Base-by-base conservation (phyloP, 2,113 vertebrate species). In the Mormoops blainvillei region DNA sequence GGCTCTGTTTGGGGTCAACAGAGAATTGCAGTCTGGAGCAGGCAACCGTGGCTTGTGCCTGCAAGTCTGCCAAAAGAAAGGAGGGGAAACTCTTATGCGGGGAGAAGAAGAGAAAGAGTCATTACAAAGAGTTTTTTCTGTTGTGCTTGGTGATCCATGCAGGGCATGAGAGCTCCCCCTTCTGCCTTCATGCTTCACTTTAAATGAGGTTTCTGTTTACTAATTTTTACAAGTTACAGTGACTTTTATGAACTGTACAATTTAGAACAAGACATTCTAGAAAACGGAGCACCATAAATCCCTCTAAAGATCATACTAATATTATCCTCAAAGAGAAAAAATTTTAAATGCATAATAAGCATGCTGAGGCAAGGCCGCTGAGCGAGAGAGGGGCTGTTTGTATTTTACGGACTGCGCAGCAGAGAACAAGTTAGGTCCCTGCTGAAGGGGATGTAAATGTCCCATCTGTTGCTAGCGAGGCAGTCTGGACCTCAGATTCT, bases 401-500 rank as follows among this genome's bases (percentile, higher is more conserved):
- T 38, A 88, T 84, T 97, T 93, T 45, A 13, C 56, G 88, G 92
- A 92, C 91, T 48, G 26, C 61, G 86, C 67, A 4, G 33, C 41
- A 54, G 41, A 82, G 76, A 91, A 95, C 70, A 93, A 80, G 73
- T 88, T 45, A 86, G 78, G 87, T 65, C 89, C 85, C 48, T 73
- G 13, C 4, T n/a, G 65, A 88, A 78, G 94, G 88, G 91, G 87
- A 86, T 93, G 48, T 88, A 88, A 70, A 70, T 68, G 71, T 94
- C 22, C 90, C 85, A 92, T 91, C 86, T 96, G 91, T 26, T 84
- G 36, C 71, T 54, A 87, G 68, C 43, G 68, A 88, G 94, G 73
- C 82, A 81, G 65, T 91, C 94, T 95, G 67, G 73, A 83, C 84
- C 63, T 48, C 65, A 89, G 68, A 92, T 89, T 92, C 45, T 26